Evolutionary conservation across 2,888 invertebrate species (phyloP).

Genomic region (Therioaphis trifolii): DNA sequence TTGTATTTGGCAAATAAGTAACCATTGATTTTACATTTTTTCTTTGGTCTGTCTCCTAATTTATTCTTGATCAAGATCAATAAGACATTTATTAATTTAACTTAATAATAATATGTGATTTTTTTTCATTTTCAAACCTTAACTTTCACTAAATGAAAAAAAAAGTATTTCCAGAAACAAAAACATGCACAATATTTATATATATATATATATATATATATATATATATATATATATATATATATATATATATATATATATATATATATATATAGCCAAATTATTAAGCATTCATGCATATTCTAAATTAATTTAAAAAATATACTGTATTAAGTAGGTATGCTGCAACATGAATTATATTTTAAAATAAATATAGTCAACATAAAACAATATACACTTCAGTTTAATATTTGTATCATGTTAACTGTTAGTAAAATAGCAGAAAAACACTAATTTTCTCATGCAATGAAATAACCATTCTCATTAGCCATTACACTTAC

Average conservation of each 20-base stretch:
- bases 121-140: too few species aligned
- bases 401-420: background rate
- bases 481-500: slow-evolving; percentile 54
- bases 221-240: background rate
- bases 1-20: too few species aligned
- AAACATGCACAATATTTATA: too few species aligned
- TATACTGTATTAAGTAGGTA: background rate
- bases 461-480: slow-evolving; percentile 29
- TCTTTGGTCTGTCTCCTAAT: too few species aligned
- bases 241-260: background rate
- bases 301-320: background rate
- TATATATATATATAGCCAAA: background rate
- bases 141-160: too few species aligned
- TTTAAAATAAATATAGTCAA: background rate
- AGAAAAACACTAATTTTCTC: background rate
- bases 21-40: too few species aligned
- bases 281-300: background rate
- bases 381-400: background rate
- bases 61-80: too few species aligned
- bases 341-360: background rate
- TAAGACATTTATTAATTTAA: too few species aligned
- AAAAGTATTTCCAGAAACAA: too few species aligned
- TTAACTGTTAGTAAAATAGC: background rate
- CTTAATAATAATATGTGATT: too few species aligned
- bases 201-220: background rate